These are phyloP conservation scores for Acanthurus tractus DNA, from an alignment of 2,797 vertebrate species.

Conservation along the genomic window DNA sequence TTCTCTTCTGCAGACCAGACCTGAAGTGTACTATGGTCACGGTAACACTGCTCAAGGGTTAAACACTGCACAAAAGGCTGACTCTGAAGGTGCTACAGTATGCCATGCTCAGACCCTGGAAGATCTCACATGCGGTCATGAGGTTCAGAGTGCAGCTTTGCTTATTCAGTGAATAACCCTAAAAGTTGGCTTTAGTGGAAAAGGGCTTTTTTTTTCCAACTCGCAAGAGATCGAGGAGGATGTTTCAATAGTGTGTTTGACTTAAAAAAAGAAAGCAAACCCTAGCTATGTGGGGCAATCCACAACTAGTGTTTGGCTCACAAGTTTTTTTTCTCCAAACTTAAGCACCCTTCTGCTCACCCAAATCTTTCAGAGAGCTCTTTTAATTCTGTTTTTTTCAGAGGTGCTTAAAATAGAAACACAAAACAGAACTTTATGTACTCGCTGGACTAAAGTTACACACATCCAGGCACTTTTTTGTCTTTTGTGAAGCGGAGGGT, in stretches of 20 bases:
- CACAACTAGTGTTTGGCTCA: conserved; percentile 26
- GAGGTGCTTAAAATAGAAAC: conserved; percentile 13
- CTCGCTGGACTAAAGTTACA: background rate
- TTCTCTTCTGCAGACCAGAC: conserved; percentile 37
- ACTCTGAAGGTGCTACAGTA: conserved; percentile 7
- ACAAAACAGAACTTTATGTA: conserved; percentile 3
- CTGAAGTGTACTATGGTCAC: conserved; percentile 22
- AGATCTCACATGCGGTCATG: conserved; percentile 4
- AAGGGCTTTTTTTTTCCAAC: background rate
- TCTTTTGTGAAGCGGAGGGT: too few species aligned
- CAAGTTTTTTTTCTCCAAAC: background rate
- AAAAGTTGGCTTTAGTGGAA: conserved; percentile 10
- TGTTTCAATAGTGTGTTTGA: conserved; percentile 17
- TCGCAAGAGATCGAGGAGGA: conserved; percentile 4
- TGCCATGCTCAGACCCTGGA: background rate
- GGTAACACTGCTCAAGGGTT: conserved; percentile 23
- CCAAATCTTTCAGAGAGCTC: conserved; percentile 31
- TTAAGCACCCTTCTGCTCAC: conserved; percentile 15
- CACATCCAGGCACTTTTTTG: background rate
- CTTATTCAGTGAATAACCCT: conserved; percentile 12
- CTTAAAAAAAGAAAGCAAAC: conserved; percentile 26
- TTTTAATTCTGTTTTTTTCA: background rate
- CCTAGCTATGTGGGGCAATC: conserved; percentile 16
- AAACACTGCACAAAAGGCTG: conserved; percentile 52
- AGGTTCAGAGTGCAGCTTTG: conserved; percentile 29